Base-by-base conservation (phyloP, 2,797 vertebrate genomes). In the Cynodonichthys magdalenae region DNA sequence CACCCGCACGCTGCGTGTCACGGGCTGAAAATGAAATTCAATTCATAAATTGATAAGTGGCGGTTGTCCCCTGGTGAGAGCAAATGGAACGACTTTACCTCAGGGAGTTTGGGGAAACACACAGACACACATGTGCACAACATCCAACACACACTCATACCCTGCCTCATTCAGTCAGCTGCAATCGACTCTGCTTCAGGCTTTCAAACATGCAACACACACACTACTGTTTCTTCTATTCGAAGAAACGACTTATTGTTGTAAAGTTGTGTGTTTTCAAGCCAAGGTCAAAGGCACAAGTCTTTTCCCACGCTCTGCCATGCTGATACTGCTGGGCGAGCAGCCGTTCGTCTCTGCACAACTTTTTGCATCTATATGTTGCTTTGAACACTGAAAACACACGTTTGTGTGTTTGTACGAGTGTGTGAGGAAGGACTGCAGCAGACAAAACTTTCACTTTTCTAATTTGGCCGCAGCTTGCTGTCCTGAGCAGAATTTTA, bases 11-110 rank as follows among this genome's bases (percentile, higher is more conserved):
- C 74, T 75, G 77, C 8, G 82, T 67, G 71, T 71, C 66, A 61
- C 66, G 75, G 64, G 48, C 59, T 4, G 28, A 71, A 71, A 83
- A 82, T 77, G 50, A 80, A 85, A 88, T 87, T 65, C 75, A 87
- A 79, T 85, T 89, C 77, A 77, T 69, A 84, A 85, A 86, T 86
- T 86, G 82, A 87, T 86, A 89, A 81, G 80, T 82, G 73, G 69
- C 17, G 71, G 61, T 68, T 51, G 55, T 84, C 75, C 67, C 77
- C 63, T 5, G 71, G 67, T 74, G 86, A 78, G 75, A 82, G 58
- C 71, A 67, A 84, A 82, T 67, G 62, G 71, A 79, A 81, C 59
- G 70, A 69, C 59, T 81, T 75, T 73, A 69, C 79, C 75, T 83
- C 15, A 0, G 71, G 80, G 84, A 88, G 65, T 80, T 73, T 71